Base-by-base conservation (phyloP, 2,888 invertebrate species). In the Leucania comma region DNA sequence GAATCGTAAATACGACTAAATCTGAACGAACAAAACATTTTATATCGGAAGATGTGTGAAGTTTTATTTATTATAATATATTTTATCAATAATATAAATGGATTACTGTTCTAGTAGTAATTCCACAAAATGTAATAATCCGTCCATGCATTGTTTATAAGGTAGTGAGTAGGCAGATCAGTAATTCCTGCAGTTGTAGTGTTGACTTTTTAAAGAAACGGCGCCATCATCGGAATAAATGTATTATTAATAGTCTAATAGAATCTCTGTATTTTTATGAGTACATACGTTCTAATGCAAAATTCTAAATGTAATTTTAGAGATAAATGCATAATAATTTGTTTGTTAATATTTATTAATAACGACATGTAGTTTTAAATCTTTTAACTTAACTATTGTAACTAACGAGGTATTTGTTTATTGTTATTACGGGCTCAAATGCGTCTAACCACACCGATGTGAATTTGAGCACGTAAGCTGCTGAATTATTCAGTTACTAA, bases 311-410 rank as follows among this genome's bases (percentile, higher is more conserved):
- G 72, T 80, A 80, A 78, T 89, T 83, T 85, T 81, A 83, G 81
- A 82, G 63, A 72, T 78, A 82, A 89, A 90, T 82, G 90, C 91
- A 93, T 93, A 93, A 93, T 90, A 91, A 88, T 92, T 73, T 93
- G 90, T 89, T 89, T 94, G 93, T 95, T 95, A 95, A 95, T 95
- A 95, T 95, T 95, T 95, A 95, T 95, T 95, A 93, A 93, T 93
- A 89, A 88, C 83, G 83, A 85, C 87, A 87, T 90, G 88, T 93
- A 93, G 90, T 73, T 86, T 80, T 90, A 93, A 84, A 90, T 85
- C 86, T 89, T 90, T 85, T 84, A 84, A 84, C 75, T 85, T 91
- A 92, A 92, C 89, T 91, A 88, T 89, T 92, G 90, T 94, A 92
- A 95, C 95, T 95, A 95, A 95, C 94, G 86, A 89, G 86, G 85